Base-by-base conservation (phyloP, 2,797 vertebrate genomes). In the Telmatherina bonti region DNA sequence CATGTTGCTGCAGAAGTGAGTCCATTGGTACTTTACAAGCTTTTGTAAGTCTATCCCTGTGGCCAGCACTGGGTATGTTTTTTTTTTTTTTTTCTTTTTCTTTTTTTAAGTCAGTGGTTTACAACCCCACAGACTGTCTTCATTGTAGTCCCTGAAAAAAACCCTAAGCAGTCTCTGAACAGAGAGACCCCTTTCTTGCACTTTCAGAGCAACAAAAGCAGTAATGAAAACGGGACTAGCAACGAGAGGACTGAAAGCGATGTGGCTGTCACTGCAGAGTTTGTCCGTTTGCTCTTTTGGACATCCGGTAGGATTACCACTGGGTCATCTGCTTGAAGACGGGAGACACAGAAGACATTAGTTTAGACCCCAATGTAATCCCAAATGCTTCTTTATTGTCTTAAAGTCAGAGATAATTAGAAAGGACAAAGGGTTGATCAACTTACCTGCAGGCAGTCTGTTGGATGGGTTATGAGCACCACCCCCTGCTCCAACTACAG, bases 261-360 rank as follows among this genome's bases (percentile, higher is more conserved):
- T 0, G 85, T 30, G 2, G 87, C 65, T 0, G 81, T 26, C 18
- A 70, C 91, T 0, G 94, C 94, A 0, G 94, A 95, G 78, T 93
- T 92, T 1, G 84, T 88, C 53, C 94, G 93, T 8, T 94, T 85
- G 0, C 95, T 98, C 70, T 94, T 95, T 78, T 95, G 93, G 55
- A 97, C 91, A 0, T 96, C 56, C 65, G 96, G 70, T 84, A 93
- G 73, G 62, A 78, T 58, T 18, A 91, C 94, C 0, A 93, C 94
- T 0, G 97, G 96, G 2, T 98, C 96, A 0, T 98, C 97, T 95
- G 94, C 72, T 89, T 64, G 61, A 81, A 71, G 43, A 88, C 26
- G 67, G 54, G 57, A 84, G 62, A 67, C 16, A 77, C 74, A 78
- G 62, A 74, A 43, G 45, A 79, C 31, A 78, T 88, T 72, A 85